Evolutionary conservation across 1,140 invertebrate genomes (phyloP).

Genomic region (Thereuonema tuberculata): DNA sequence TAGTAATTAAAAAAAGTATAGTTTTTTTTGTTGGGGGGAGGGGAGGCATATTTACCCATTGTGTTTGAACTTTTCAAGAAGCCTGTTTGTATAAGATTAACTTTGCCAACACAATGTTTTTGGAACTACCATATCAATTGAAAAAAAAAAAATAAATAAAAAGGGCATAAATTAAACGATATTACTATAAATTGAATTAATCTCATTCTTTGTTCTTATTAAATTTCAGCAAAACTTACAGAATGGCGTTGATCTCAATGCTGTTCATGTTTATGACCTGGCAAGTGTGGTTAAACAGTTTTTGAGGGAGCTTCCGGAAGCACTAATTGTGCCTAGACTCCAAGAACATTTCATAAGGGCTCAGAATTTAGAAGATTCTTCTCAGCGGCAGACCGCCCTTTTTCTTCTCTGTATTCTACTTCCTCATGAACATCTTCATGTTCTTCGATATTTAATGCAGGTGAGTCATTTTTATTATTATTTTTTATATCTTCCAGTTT

Average conservation of each 20-base stretch:
- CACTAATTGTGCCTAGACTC: constrained; percentile 50
- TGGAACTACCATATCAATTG: no score
- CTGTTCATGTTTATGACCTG: constrained; percentile 60
- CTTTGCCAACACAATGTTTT: no score
- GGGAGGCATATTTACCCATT: no score
- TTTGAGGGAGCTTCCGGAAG: constrained; percentile 63
- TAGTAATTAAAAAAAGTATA: no score
- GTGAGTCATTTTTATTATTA: constrained; percentile 18
- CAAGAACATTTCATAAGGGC: constrained; percentile 61
- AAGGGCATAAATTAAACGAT: no score
- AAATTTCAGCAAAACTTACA: constrained; percentile 44
- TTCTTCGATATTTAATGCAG: constrained; percentile 51
- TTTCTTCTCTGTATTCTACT: constrained; percentile 47
- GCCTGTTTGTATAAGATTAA: no score
- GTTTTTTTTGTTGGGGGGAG: no score
- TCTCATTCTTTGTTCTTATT: constrained; percentile 12
- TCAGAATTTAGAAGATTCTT: constrained; percentile 26
- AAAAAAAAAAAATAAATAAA: no score
- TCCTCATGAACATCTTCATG: constrained; percentile 46
- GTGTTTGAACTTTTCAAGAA: no score
- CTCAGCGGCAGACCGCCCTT: constrained; percentile 36
- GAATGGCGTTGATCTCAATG: constrained; percentile 43
- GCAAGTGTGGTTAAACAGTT: constrained; percentile 69
- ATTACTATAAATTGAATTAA: no score
- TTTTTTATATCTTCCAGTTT: no score